Conservation (phyloP, 2,797 vertebrate genomes). For the Peromyscus eremicus region DNA sequence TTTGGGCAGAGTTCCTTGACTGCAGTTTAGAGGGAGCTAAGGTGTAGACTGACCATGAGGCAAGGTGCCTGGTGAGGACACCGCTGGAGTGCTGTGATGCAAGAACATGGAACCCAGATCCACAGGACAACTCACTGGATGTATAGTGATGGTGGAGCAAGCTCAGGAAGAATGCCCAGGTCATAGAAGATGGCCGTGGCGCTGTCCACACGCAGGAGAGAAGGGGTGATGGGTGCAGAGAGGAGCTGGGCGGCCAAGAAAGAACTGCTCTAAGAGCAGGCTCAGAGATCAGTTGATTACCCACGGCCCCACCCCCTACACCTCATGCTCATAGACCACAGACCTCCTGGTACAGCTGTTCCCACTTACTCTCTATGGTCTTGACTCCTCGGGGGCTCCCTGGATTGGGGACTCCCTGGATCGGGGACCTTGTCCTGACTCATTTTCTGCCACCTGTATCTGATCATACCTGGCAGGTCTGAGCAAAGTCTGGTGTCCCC, state of each 20-base stretch:
- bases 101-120: not conserved
- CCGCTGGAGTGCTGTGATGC: too few relatives aligned
- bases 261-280: not conserved
- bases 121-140: not conserved
- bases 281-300: not conserved
- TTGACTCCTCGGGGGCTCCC: not conserved
- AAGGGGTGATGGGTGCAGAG: not conserved
- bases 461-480: not conserved
- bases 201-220: not conserved
- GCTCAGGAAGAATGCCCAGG: not conserved
- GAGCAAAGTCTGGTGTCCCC: not conserved
- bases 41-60: not conserved
- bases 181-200: not conserved
- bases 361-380: fast-evolving
- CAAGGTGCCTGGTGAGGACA: not conserved
- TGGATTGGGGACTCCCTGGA: too few relatives aligned
- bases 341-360: fast-evolving
- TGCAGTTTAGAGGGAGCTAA: not conserved
- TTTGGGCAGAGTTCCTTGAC: not conserved
- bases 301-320: too few relatives aligned
- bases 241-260: not conserved
- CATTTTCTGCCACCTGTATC: not conserved
- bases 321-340: fast-evolving
- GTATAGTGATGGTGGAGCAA: not conserved
- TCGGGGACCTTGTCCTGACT: too few relatives aligned